Evolutionary conservation across 2,888 invertebrate species (phyloP).

Genomic region (Meghimatium bilineatum): DNA sequence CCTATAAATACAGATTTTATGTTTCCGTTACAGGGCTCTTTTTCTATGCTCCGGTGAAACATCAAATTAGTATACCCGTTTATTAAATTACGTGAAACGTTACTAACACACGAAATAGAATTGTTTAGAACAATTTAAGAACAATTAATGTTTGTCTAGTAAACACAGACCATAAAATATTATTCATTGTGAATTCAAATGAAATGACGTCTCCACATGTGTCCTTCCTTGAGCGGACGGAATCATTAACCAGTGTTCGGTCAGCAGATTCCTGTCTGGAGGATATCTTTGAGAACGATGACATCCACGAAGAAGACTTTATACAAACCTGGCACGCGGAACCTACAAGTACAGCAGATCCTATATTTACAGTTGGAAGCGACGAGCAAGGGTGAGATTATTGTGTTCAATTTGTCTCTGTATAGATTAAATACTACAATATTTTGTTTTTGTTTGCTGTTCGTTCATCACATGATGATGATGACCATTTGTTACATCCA

Average conservation of each 20-base stretch:
- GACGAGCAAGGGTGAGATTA: constrained; percentile 6
- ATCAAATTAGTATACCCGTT: no score
- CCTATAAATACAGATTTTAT: no score
- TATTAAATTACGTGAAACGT: no score
- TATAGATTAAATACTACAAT: neutral
- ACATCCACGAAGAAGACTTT: constrained; percentile 24
- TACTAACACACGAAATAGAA: no score
- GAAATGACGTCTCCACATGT: constrained; percentile 6
- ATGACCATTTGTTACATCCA: no score
- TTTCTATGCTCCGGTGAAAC: no score
- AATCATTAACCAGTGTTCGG: neutral
- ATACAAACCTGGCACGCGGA: neutral
- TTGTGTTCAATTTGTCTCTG: neutral
- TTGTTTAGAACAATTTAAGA: no score
- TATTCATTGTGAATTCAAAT: neutral
- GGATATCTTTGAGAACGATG: constrained; percentile 35
- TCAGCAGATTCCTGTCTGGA: constrained; percentile 15
- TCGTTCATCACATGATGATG: no score
- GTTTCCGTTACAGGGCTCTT: no score
- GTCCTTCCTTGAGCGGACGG: constrained; percentile 7
- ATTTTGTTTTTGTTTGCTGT: no score
- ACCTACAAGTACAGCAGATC: neutral
- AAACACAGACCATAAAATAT: no score
- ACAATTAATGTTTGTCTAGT: no score
- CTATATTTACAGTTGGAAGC: constrained; percentile 6